Percentiles rank a stretch among this genome's conserved stretches.
These are phyloP conservation scores for Alosa sapidissima DNA, from an alignment of 2,797 vertebrate species.

Conservation along the genomic window DNA sequence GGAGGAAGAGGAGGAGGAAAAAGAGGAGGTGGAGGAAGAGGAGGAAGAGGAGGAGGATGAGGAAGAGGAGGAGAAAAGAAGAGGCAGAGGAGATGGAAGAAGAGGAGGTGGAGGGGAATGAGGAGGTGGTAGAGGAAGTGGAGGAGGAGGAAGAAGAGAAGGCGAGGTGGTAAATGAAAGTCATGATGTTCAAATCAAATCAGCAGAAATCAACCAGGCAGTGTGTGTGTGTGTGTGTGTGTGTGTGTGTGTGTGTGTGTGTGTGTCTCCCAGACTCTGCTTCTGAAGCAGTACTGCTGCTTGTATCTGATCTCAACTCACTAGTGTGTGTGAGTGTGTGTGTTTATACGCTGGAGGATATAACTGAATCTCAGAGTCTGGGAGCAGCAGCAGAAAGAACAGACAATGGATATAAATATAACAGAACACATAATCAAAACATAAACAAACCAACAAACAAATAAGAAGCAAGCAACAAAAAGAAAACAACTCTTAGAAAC, in stretches of 20 bases:
- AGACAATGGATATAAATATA: conserved; percentile 17
- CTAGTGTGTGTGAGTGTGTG: conserved; percentile 24
- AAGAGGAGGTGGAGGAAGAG: conserved; percentile 37
- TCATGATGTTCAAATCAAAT: conserved; percentile 24
- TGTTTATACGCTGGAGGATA: neutral
- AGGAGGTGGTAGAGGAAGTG: conserved; percentile 18
- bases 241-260: conserved; percentile 4
- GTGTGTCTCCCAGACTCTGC: neutral
- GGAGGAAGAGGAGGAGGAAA: conserved; percentile 34
- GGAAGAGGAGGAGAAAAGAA: conserved; percentile 27
- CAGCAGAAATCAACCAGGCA: conserved; percentile 31
- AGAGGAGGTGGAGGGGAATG: conserved; percentile 44
- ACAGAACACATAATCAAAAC: conserved; percentile 14
- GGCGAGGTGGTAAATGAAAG: conserved; percentile 61
- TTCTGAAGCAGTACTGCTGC: neutral
- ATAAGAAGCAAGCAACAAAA: neutral
- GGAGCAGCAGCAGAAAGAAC: conserved; percentile 13
- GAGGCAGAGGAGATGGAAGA: conserved; percentile 39
- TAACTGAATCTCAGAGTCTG: conserved; percentile 24
- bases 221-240: neutral
- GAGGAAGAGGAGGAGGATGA: conserved; percentile 53
- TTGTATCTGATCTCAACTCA: neutral
- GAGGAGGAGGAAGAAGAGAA: conserved; percentile 56
- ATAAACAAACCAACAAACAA: conserved; percentile 9
- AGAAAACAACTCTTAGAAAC: neutral